These are phyloP conservation scores for Silurus aristotelis DNA, from an alignment of 2,797 vertebrate genomes.

Conservation along the genomic window DNA sequence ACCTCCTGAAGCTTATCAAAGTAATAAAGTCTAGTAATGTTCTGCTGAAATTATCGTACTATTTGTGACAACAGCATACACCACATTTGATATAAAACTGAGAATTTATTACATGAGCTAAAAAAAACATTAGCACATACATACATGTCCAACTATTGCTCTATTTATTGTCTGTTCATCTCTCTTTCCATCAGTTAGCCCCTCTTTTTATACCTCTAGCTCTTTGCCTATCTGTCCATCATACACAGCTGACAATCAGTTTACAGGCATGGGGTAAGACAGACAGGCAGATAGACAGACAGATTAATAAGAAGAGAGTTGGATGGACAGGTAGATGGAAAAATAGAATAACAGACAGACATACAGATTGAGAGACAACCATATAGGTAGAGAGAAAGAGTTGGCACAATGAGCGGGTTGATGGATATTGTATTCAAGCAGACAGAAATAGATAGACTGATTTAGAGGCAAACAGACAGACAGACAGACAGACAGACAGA, in stretches of 20 bases:
- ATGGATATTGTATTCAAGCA: neutral
- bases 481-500: neutral
- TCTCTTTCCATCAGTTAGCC: too few species aligned
- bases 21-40: neutral
- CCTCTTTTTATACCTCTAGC: too few species aligned
- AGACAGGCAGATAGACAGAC: neutral
- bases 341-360: neutral
- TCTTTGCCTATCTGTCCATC: too few species aligned
- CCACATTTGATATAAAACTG: neutral
- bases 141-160: too few species aligned
- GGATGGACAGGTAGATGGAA: neutral
- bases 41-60: too few species aligned
- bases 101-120: neutral
- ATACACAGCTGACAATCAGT: neutral
- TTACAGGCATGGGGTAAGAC: neutral
- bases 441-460: neutral
- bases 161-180: too few species aligned
- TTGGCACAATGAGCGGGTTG: too few species aligned
- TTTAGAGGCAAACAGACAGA: neutral
- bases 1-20: conserved; percentile 4
- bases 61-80: neutral
- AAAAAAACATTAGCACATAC: neutral
- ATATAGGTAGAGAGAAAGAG: neutral
- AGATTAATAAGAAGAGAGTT: too few species aligned
- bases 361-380: neutral